Evolutionary conservation across 2,113 vertebrate genomes (phyloP), one percentile per base, ranked within the genome.

Genomic region (Lethenteron camtschaticum): DNA sequence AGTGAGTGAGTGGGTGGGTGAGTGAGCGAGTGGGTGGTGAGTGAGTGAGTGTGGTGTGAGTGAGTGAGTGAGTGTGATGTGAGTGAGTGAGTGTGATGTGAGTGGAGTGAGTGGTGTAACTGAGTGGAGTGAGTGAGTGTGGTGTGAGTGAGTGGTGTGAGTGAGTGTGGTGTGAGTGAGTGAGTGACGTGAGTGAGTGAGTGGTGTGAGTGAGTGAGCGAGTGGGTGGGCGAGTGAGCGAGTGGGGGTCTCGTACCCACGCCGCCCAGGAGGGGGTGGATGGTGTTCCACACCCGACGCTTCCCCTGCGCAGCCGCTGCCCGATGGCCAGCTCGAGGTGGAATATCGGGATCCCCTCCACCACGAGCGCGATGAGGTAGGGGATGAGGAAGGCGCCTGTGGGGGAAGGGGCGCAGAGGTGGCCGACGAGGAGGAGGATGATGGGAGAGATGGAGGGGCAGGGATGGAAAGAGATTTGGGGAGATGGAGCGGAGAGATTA

Each of bases 311-410:
- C 55, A 94, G 77, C 70, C 77, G 79, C 76, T 96, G 89, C 56
- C 89, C 90, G 0, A 90, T 76, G 2, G 88, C 88, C 56, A 94
- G 74, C 78, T 95, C 88, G 0, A 94, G 77, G 69, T 87, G 85
- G 71, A 95, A 81, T 69, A 95, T 74, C 0, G 88, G 90, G 59
- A 92, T 79, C 55, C 89, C 89, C 81, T 92, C 82, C 0, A 88
- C 83, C 73, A 86, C 73, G 75, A 95, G 77, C 0, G 88, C 88
- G 0, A 87, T 76, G 73, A 85, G 11, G 71, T 94, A 94, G 0
- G 90, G 90, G 69, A 91, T 83, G 73, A 96, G 82, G 80, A 95
- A 95, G 4, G 90, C 86, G 3, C 89, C 91, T 95, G 75, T 1
- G 68, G 75, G 60, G 59, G 16, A 63, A 63, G 59, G 13, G 5